phyloP scores from a whole-genome alignment of 2,888 invertebrate species.

The Nomada ferruginata region DNA sequence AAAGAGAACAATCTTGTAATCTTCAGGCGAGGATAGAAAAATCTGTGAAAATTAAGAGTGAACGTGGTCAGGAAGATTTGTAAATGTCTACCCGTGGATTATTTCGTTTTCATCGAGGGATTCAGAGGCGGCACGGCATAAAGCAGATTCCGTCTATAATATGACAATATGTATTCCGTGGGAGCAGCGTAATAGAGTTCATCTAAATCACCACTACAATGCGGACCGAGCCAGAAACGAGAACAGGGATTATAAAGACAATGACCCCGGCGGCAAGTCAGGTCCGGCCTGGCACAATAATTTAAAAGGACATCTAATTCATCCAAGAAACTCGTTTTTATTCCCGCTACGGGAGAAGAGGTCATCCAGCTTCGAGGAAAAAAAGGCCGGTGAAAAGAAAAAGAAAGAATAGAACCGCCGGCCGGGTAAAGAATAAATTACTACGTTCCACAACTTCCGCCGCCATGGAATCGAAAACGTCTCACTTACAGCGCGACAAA shows the following conservation, averaged over 20 bases:
- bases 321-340: slow-evolving; percentile 57
- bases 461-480: slow-evolving; percentile 50
- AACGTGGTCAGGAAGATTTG: background rate
- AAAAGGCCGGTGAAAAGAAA: background rate
- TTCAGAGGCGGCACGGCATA: slow-evolving; percentile 2
- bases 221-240: slow-evolving; percentile 42
- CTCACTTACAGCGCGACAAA: slow-evolving; percentile 15
- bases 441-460: slow-evolving; percentile 56
- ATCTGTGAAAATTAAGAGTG: too few species aligned
- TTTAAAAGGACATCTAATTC: slow-evolving; percentile 56
- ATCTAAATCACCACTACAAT: slow-evolving; percentile 56
- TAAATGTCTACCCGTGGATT: background rate
- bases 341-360: slow-evolving; percentile 26
- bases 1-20: background rate
- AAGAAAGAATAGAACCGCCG: slow-evolving; percentile 1
- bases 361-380: slow-evolving; percentile 3
- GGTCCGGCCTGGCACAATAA: slow-evolving; percentile 39
- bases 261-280: slow-evolving; percentile 47
- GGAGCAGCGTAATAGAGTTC: slow-evolving; percentile 43
- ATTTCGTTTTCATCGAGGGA: background rate
- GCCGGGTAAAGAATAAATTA: slow-evolving; percentile 41
- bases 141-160: slow-evolving; percentile 52
- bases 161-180: slow-evolving; percentile 59
- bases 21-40: too few species aligned
- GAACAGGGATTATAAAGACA: slow-evolving; percentile 60